Evolutionary conservation across 2,797 vertebrate species (phyloP).

Genomic region (Dromococcyx pavoninus): DNA sequence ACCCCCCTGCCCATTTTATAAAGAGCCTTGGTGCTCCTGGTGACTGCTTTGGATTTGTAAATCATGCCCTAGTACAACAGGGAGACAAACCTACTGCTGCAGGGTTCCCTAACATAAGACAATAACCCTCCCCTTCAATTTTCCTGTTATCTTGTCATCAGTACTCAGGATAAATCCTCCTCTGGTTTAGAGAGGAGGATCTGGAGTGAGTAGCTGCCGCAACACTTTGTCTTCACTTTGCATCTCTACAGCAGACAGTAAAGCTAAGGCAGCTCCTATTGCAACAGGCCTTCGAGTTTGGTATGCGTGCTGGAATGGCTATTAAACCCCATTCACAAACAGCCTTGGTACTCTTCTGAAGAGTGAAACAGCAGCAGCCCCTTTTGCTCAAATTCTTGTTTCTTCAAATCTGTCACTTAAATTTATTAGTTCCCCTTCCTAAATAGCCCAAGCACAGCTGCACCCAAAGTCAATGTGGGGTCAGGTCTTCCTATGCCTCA

Average conservation of each 20-base stretch:
- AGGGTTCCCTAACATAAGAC: neutral
- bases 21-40: neutral
- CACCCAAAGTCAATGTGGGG: neutral
- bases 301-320: conserved; percentile 33
- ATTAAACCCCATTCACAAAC: conserved; percentile 6
- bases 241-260: neutral
- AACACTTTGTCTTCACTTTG: neutral
- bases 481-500: neutral
- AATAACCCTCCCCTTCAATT: neutral
- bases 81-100: neutral
- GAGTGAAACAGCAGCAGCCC: neutral
- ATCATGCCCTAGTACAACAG: neutral
- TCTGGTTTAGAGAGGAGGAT: neutral
- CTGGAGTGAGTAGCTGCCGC: neutral
- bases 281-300: conserved; percentile 31
- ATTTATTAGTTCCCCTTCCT: neutral
- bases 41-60: conserved; percentile 58
- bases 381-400: conserved; percentile 20
- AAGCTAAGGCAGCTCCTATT: conserved; percentile 33
- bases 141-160: neutral
- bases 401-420: neutral
- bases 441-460: neutral
- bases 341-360: neutral
- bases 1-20: neutral
- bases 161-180: conserved; percentile 2